phyloP scores from a whole-genome alignment of 2,888 invertebrate genomes.

The Lochmaea crataegi region DNA sequence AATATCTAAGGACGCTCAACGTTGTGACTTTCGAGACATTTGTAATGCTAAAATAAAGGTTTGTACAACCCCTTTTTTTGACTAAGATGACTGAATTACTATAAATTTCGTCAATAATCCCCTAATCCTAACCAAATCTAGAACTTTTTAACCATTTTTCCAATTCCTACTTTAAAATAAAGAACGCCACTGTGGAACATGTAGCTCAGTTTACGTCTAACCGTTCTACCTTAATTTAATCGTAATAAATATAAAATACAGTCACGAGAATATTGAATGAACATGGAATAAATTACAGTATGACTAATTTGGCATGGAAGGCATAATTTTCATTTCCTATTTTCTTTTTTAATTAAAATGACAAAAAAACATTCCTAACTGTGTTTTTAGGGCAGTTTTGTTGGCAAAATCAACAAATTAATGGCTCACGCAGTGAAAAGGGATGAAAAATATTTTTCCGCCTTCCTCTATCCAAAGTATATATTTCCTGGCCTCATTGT shows the following conservation, averaged over 20 bases:
- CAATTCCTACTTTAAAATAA: background rate
- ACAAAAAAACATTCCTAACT: background rate
- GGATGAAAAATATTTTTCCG: too few species aligned
- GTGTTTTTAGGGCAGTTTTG: background rate
- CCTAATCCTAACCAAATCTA: too few species aligned
- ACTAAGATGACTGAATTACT: too few species aligned
- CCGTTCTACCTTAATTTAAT: constrained; percentile 25
- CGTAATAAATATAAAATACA: constrained; percentile 32
- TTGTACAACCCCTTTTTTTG: too few species aligned
- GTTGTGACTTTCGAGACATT: too few species aligned
- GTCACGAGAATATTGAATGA: constrained; percentile 36
- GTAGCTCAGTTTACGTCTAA: constrained; percentile 23
- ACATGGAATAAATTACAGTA: constrained; percentile 30
- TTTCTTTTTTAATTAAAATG: constrained; percentile 1
- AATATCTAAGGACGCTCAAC: too few species aligned
- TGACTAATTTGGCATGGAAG: constrained; percentile 9
- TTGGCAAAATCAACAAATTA: background rate
- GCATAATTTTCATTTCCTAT: constrained; percentile 25
- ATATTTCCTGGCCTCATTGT: too few species aligned
- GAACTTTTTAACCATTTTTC: too few species aligned
- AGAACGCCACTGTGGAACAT: constrained; percentile 14
- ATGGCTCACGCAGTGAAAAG: too few species aligned
- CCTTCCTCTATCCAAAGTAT: too few species aligned
- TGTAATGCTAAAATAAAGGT: too few species aligned
- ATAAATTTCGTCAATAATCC: too few species aligned